These are phyloP conservation scores for Montipora sp. DNA, from an alignment of 64 coral and sea anemone genomes.

Conservation along the genomic window DNA sequence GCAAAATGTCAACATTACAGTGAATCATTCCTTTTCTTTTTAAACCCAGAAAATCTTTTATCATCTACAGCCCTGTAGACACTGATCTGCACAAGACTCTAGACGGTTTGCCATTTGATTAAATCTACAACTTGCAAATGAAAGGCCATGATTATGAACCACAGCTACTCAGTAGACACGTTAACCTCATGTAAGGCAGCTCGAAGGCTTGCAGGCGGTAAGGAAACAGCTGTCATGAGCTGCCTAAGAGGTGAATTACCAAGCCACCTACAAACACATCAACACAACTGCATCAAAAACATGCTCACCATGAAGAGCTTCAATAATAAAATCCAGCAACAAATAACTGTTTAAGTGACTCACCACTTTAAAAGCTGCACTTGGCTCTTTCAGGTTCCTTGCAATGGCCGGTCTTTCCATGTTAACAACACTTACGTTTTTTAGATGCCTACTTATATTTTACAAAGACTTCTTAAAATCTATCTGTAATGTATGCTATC, in stretches of 20 bases:
- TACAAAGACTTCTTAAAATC: background rate
- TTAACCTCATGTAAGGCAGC: constrained; percentile 52
- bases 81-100: background rate
- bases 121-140: background rate
- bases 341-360: constrained; percentile 8
- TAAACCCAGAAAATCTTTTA: background rate
- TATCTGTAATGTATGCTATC: background rate
- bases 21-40: no score
- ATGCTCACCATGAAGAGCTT: background rate
- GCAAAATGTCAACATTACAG: no score
- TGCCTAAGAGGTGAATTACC: constrained; percentile 52
- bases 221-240: constrained; percentile 41
- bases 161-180: constrained; percentile 26
- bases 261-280: constrained; percentile 56
- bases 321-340: background rate
- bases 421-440: background rate
- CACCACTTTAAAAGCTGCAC: constrained; percentile 26
- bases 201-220: constrained; percentile 26
- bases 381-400: background rate
- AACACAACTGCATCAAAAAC: constrained; percentile 36
- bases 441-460: background rate
- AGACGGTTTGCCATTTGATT: background rate
- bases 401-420: background rate
- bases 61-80: background rate
- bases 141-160: background rate